Base-by-base conservation (phyloP, 2,888 invertebrate genomes). In the Clunio marinus region DNA sequence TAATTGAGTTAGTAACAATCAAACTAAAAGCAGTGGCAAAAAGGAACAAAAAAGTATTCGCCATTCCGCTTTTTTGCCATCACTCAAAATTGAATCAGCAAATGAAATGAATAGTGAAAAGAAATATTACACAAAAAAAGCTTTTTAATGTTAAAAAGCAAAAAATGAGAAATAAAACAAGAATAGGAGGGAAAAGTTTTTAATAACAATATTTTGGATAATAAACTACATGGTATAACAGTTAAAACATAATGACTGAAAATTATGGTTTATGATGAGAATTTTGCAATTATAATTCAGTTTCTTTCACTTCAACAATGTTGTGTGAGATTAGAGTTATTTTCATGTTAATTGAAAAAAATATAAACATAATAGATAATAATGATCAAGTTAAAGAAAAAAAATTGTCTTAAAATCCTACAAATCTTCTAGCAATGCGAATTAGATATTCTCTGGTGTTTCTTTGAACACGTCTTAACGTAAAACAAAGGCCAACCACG, bases 231-330 rank as follows among this genome's bases (percentile, higher is more conserved):
- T 51, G 20, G 51, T 2, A 20, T 51, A 22, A 51, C 51, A 17
- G 51, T 51, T 51, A 51, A 51, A 51, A 51, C 22, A 51, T 51
- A 51, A 51, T 51, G 51, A 51, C 51, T 10, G 41, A 51, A 51
- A 4, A 22, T 51, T 51, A 22, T 51, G 5, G 51, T n/a, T 8
- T 51, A n/a, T n/a, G n/a, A n/a, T 51, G 51, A 4, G 22, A 51
- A 51, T 22, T n/a, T 8, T 51, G 22, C 51, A 51, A 51, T 51
- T 51, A 51, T 13, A 51, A 4, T 51, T 51, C 17, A 51, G 10
- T 51, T 51, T 5, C n/a, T n/a, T n/a, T n/a, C n/a, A n/a, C n/a
- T n/a, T n/a, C n/a, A n/a, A n/a, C 5, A 13, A 32, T 32, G 35
- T 32, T 32, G 35, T 32, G 5, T 13, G 13, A 32, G 7, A 13